Conservation (phyloP, 1,140 invertebrate genomes). For the Calephelis virginiensis region DNA sequence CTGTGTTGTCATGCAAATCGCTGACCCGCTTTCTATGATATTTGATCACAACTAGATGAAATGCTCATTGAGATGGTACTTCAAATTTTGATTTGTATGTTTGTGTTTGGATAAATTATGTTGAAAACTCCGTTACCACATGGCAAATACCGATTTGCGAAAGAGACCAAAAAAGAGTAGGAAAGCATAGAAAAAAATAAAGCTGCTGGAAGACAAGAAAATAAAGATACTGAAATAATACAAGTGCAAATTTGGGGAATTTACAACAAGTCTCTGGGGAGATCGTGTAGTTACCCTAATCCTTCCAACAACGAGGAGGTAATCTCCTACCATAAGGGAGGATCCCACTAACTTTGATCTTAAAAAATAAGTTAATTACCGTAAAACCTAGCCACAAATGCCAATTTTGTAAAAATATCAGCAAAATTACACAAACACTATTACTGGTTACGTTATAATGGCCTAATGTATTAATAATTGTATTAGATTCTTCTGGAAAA, state of each 20-base stretch:
- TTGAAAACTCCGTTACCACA: too few relatives aligned
- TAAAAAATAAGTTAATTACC: background rate
- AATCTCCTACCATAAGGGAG: too few relatives aligned
- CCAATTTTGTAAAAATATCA: slow-evolving; percentile 4
- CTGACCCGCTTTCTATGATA: slow-evolving; percentile 45
- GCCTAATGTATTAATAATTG: slow-evolving; percentile 36
- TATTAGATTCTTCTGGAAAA: background rate
- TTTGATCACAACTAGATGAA: slow-evolving; percentile 3
- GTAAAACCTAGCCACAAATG: background rate
- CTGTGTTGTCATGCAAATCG: slow-evolving; percentile 46
- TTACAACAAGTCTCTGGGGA: background rate
- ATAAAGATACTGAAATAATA: too few relatives aligned
- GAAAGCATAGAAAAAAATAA: too few relatives aligned
- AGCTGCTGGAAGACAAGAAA: too few relatives aligned
- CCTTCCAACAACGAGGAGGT: too few relatives aligned
- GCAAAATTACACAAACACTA: background rate
- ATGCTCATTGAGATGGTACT: too few relatives aligned
- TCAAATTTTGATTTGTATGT: too few relatives aligned
- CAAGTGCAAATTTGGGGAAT: background rate
- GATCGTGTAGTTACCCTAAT: background rate
- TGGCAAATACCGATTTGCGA: too few relatives aligned
- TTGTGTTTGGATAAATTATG: too few relatives aligned
- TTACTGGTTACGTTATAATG: slow-evolving; percentile 32
- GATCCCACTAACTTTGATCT: too few relatives aligned
- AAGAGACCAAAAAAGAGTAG: too few relatives aligned